Conservation (phyloP, 2,113 vertebrate species). For the Phaethornis superciliosus region DNA sequence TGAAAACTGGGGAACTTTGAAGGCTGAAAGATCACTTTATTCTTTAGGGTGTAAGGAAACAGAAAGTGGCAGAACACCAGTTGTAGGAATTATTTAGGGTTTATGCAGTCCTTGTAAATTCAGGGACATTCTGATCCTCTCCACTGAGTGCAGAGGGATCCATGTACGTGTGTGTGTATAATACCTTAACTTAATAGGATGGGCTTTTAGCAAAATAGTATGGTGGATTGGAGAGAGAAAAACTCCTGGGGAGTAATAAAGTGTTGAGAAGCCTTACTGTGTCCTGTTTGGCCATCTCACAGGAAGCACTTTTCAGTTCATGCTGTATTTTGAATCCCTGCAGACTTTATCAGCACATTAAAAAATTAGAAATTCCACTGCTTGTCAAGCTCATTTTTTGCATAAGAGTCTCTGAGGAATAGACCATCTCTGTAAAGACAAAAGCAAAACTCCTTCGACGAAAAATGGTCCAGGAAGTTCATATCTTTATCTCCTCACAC, state of each 20-base stretch:
- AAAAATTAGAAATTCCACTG: background rate
- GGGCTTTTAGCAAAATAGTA: background rate
- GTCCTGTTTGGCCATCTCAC: background rate
- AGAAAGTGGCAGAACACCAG: background rate
- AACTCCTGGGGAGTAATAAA: background rate
- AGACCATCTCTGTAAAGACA: background rate
- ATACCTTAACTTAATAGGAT: background rate
- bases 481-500: conserved; percentile 19
- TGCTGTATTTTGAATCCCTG: conserved; percentile 15
- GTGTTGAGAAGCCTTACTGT: background rate
- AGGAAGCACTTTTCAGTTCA: background rate
- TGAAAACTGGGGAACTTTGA: background rate
- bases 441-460: background rate
- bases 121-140: background rate
- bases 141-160: background rate
- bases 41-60: background rate
- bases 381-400: background rate
- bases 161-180: background rate
- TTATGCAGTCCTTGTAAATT: background rate
- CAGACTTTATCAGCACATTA: background rate
- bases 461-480: conserved; percentile 9
- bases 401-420: background rate
- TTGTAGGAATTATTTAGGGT: background rate
- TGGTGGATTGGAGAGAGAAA: background rate
- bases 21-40: background rate